Evolutionary conservation across 1,140 invertebrate species (phyloP).

Genomic region (Meloidogyne floridensis): DNA sequence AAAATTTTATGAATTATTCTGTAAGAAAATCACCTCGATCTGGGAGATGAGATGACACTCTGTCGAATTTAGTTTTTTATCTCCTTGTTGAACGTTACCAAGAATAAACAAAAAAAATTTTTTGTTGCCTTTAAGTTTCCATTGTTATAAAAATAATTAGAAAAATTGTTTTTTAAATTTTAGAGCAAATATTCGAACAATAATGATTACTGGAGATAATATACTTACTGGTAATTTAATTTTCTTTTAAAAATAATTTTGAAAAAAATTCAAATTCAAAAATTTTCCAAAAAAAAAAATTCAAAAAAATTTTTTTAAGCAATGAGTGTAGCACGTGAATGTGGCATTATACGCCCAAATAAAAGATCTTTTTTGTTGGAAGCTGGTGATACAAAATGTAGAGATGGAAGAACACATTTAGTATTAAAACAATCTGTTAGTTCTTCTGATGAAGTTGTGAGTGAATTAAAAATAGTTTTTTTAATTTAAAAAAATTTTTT

Average conservation of each 20-base stretch:
- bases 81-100: too few relatives aligned
- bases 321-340: slow-evolving; percentile 89
- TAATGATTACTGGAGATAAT: slow-evolving; percentile 87
- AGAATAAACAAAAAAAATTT: too few relatives aligned
- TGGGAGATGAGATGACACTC: too few relatives aligned
- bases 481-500: slow-evolving; percentile 25
- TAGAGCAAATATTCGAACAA: slow-evolving; percentile 79
- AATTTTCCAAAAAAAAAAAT: too few relatives aligned
- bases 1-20: too few relatives aligned
- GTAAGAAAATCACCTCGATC: too few relatives aligned
- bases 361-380: slow-evolving; percentile 77
- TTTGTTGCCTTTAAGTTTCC: too few relatives aligned
- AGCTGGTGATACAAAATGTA: slow-evolving; percentile 56
- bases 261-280: background rate
- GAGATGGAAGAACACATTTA: slow-evolving; percentile 56
- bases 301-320: slow-evolving; percentile 68
- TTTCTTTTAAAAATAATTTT: background rate
- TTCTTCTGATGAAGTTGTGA: slow-evolving; percentile 51
- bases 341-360: slow-evolving; percentile 79
- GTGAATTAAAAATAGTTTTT: background rate
- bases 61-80: too few relatives aligned
- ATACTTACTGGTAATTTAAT: background rate
- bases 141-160: slow-evolving; percentile 27
- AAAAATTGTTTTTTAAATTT: slow-evolving; percentile 32
- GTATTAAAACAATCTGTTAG: slow-evolving; percentile 59